phyloP scores from a whole-genome alignment of 1,140 invertebrate species.

The Pseudomyrmex flavicornis region DNA sequence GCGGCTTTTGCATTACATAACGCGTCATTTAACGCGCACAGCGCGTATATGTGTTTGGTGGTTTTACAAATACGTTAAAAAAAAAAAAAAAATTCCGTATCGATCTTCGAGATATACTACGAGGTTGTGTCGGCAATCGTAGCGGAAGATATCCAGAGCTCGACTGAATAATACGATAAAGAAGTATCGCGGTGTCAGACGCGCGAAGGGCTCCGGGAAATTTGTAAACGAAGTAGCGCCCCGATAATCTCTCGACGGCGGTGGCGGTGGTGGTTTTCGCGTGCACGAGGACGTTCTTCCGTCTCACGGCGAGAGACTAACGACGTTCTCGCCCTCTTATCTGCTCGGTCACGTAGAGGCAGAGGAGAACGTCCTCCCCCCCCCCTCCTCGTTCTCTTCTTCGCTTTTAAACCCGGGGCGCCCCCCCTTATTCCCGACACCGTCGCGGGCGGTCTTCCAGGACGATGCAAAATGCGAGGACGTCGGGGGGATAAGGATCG shows the following conservation, averaged over 20 bases:
- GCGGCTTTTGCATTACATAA: neutral
- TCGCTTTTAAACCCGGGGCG: conserved; percentile 6
- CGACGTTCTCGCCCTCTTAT: conserved; percentile 83
- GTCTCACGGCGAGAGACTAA: conserved; percentile 81
- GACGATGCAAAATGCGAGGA: conserved; percentile 77
- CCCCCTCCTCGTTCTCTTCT: conserved; percentile 4
- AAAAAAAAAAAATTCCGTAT: too few species aligned
- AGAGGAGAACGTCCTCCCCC: conserved; percentile 62
- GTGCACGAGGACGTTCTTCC: conserved; percentile 83
- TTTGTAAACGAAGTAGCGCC: conserved; percentile 77
- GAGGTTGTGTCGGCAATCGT: conserved; percentile 1
- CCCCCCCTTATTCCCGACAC: neutral
- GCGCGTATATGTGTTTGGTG: neutral
- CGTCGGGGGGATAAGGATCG: conserved; percentile 80
- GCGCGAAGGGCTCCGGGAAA: conserved; percentile 54
- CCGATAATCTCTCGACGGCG: conserved; percentile 72
- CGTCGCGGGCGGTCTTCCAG: conserved; percentile 58
- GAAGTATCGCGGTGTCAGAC: neutral
- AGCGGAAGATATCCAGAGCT: conserved; percentile 41
- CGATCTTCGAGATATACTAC: too few species aligned
- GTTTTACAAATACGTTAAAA: too few species aligned
- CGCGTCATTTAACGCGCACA: neutral
- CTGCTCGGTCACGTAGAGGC: conserved; percentile 82
- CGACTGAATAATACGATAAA: conserved; percentile 70
- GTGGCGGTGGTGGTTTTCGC: conserved; percentile 77